These are phyloP conservation scores for Diplazon laetatorius DNA, from an alignment of 2,888 invertebrate species.

Conservation along the genomic window DNA sequence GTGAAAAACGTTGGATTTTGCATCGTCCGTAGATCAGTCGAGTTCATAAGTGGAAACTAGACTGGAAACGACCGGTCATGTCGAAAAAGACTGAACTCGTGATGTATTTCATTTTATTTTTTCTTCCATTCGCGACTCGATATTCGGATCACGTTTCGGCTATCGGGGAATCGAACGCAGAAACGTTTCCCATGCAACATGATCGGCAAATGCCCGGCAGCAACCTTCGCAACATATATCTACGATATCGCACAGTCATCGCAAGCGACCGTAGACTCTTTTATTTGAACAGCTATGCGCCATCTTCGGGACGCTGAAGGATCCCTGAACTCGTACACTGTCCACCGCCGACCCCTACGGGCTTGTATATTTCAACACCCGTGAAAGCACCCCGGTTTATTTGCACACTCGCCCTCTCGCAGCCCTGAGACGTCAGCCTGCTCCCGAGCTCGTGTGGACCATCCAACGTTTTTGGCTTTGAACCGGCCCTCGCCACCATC, in stretches of 20 bases:
- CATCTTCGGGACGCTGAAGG: neutral
- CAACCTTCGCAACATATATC: conserved; percentile 4
- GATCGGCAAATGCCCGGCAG: conserved; percentile 6
- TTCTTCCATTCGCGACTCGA: conserved; percentile 68
- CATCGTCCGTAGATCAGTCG: neutral
- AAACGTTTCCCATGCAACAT: conserved; percentile 40
- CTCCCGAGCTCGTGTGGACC: neutral
- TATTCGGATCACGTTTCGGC: conserved; percentile 71
- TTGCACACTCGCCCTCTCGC: conserved; percentile 7
- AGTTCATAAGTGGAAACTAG: conserved; percentile 37
- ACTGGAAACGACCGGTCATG: conserved; percentile 48
- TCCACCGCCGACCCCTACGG: neutral
- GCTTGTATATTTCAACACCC: conserved; percentile 29
- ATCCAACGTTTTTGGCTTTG: conserved; percentile 31
- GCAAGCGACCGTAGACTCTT: neutral
- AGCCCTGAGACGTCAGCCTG: neutral
- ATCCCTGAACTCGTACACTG: conserved; percentile 9
- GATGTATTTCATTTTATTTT: conserved; percentile 68
- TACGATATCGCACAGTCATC: conserved; percentile 22
- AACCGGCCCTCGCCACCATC: neutral
- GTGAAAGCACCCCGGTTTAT: conserved; percentile 21
- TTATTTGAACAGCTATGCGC: neutral
- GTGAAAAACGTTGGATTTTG: neutral
- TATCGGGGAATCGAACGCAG: conserved; percentile 69
- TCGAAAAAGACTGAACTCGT: conserved; percentile 57